Base-by-base conservation (phyloP, 2,888 invertebrate species). In the Drosophila neotestacea region DNA sequence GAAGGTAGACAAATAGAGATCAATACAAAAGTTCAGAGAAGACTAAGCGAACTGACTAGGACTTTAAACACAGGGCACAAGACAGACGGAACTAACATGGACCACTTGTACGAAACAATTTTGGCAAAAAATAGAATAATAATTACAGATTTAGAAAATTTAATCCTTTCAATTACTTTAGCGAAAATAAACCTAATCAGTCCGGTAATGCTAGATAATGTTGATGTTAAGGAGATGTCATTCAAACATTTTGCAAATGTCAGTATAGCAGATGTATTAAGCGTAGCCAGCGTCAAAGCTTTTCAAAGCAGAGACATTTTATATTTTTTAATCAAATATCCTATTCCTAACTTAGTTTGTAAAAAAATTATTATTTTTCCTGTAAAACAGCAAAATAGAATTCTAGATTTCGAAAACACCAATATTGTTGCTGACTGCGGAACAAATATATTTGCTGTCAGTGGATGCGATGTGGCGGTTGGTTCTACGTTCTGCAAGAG, bases 121-220 rank as follows among this genome's bases (percentile, higher is more conserved):
- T n/a, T n/a, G n/a, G n/a, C n/a, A n/a, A n/a, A n/a, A n/a, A n/a
- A n/a, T n/a, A n/a, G n/a, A n/a, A n/a, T n/a, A n/a, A n/a, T n/a
- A n/a, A n/a, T n/a, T n/a, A n/a, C n/a, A n/a, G n/a, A n/a, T n/a
- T 16, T 68, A 9, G 30, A 61, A 50, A 28, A 66, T 32, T 11
- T 48, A 42, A 50, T 42, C 11, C 36, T 48, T 4, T 11, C 41
- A 4, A 6, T 60, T 6, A 55, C 48, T 2, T 22, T 68, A 9
- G 51, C 58, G 10, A 63, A 63, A 32, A 34, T 41, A n/a, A 42
- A 47, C 13, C 22, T 66, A 41, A 51, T 61, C n/a, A 55, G 41
- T 30, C 60, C 52, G 3, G 13, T 42, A 4, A 22, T 22, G 22
- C 22, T 22, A 22, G 2, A 22, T 22, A 2, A 22, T 22, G 22